Evolutionary conservation across 2,888 invertebrate genomes (phyloP).

Genomic region (Lycophotia porphyrea): DNA sequence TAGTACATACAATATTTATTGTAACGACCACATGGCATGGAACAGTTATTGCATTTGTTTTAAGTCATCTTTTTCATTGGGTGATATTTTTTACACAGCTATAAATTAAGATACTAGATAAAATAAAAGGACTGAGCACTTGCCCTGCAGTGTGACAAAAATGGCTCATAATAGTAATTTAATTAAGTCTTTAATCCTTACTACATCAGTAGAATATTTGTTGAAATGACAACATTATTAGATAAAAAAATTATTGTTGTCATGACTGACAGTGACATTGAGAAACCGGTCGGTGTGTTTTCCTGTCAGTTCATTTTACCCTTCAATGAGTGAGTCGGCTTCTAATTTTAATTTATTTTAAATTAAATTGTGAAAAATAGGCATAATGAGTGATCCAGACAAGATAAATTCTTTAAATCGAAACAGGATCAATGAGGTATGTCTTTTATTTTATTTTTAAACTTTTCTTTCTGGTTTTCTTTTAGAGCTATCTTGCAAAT

Average conservation of each 20-base stretch:
- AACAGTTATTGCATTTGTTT: too few species aligned
- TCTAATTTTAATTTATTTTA: background rate
- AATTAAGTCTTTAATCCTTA: background rate
- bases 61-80: too few species aligned
- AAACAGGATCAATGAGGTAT: conserved; percentile 41
- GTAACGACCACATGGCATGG: too few species aligned
- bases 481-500: background rate
- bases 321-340: accelerated
- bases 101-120: too few species aligned
- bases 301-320: conserved; percentile 34
- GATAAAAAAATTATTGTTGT: background rate
- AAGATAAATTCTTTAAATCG: conserved; percentile 27
- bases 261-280: conserved; percentile 15
- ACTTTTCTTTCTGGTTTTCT: background rate
- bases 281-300: conserved; percentile 24
- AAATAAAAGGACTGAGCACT: too few species aligned
- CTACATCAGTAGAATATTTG: background rate
- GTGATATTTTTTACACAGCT: too few species aligned
- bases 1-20: too few species aligned
- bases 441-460: conserved; percentile 5
- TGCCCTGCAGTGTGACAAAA: too few species aligned
- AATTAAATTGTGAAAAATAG: conserved; percentile 3
- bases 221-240: conserved; percentile 15
- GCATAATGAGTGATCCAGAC: conserved; percentile 41
- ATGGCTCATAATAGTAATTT: too few species aligned